phyloP scores from a whole-genome alignment of 2,888 invertebrate genomes.

The Chrysina gloriosa region DNA sequence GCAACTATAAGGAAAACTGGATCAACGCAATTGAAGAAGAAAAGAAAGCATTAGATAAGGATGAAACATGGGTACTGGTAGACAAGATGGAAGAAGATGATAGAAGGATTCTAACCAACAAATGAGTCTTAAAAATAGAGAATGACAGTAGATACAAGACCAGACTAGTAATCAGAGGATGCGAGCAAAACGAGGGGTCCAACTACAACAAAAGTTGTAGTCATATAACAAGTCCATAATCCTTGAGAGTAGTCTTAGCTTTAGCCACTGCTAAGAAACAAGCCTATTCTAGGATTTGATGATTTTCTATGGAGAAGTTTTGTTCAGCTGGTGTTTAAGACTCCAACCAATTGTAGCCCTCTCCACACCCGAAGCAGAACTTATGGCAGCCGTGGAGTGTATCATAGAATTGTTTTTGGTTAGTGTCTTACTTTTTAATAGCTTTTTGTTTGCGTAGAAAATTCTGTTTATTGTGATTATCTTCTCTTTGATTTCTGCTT shows the following conservation, averaged over 20 bases:
- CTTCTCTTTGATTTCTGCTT: too few relatives aligned
- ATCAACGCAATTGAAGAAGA: conserved; percentile 46
- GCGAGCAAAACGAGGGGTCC: conserved; percentile 39
- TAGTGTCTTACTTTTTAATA: too few relatives aligned
- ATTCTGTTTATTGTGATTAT: too few relatives aligned
- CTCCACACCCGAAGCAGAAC: conserved; percentile 44
- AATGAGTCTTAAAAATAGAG: conserved; percentile 49
- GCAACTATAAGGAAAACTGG: conserved; percentile 42
- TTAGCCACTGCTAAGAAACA: conserved; percentile 19
- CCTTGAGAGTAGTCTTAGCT: conserved; percentile 11
- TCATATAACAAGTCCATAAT: neutral
- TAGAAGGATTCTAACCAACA: conserved; percentile 45
- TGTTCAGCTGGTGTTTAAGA: conserved; percentile 21
- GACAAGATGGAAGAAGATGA: conserved; percentile 38
- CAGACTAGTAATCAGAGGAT: conserved; percentile 46
- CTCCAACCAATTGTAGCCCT: conserved; percentile 31
- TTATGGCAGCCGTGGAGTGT: conserved; percentile 20
- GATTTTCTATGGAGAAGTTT: conserved; percentile 10
- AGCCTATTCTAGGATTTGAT: conserved; percentile 40
- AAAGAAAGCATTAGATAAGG: conserved; percentile 47
- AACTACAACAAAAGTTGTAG: neutral
- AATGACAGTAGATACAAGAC: conserved; percentile 48
- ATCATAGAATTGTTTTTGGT: conserved; percentile 26
- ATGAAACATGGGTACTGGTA: conserved; percentile 47
- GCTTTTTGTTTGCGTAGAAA: too few relatives aligned